Percentiles rank a stretch among this genome's conserved stretches.
Evolutionary conservation across 2,888 invertebrate species (phyloP).

Genomic region (Oscheius sp.): DNA sequence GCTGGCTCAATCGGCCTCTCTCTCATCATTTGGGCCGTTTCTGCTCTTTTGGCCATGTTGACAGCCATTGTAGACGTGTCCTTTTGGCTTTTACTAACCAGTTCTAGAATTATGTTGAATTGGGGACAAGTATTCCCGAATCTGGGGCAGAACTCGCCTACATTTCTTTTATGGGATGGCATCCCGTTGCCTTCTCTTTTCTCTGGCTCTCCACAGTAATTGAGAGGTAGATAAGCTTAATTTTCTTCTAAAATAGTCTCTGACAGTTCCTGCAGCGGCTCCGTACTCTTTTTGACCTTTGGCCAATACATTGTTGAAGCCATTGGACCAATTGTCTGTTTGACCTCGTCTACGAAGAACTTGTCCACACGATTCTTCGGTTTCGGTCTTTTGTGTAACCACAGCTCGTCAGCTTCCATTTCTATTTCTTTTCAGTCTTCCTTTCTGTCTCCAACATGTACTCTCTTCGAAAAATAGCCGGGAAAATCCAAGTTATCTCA

Average conservation of each 20-base stretch:
- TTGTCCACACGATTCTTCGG: conserved; percentile 44
- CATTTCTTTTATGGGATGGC: conserved; percentile 55
- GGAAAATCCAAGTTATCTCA: conserved; percentile 51
- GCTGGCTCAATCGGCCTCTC: conserved; percentile 55
- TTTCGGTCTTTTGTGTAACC: conserved; percentile 51
- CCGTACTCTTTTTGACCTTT: conserved; percentile 52
- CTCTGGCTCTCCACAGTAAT: conserved; percentile 53
- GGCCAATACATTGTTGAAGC: conserved; percentile 55
- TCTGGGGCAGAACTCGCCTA: conserved; percentile 57
- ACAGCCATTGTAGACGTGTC: conserved; percentile 9
- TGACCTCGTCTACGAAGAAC: conserved; percentile 33
- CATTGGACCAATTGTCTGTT: conserved; percentile 42
- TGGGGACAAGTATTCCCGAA: conserved; percentile 57
- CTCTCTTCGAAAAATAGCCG: conserved; percentile 51
- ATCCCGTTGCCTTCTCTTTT: conserved; percentile 55
- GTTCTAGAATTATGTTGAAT: conserved; percentile 55
- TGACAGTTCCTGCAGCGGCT: conserved; percentile 46
- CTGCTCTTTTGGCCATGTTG: conserved; percentile 54
- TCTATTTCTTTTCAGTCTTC: conserved; percentile 45
- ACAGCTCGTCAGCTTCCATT: conserved; percentile 38
- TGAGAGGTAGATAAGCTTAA: conserved; percentile 38
- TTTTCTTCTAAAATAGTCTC: background rate
- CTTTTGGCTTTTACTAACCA: background rate
- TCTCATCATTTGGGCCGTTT: conserved; percentile 54
- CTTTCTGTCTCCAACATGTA: conserved; percentile 56